phyloP scores from a whole-genome alignment of 2,888 invertebrate genomes.

The Andricus quercusramuli region DNA sequence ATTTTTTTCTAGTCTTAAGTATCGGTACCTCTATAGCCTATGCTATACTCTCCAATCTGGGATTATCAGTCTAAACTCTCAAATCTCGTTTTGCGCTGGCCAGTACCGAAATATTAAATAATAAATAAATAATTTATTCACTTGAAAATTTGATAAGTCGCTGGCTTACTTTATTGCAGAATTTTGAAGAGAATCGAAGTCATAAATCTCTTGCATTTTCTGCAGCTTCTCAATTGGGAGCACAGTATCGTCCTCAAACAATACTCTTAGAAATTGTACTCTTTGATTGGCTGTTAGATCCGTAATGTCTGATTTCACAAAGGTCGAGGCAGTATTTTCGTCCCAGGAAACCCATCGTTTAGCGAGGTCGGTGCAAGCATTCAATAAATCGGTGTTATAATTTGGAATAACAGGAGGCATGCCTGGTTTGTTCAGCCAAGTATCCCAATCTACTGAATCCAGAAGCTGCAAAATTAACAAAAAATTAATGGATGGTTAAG shows the following conservation, averaged over 20 bases:
- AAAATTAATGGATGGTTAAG: too few relatives aligned
- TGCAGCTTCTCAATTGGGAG: constrained; percentile 82
- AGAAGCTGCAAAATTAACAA: constrained; percentile 52
- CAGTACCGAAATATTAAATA: too few relatives aligned
- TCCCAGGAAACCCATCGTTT: constrained; percentile 81
- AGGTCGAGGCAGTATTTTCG: constrained; percentile 75
- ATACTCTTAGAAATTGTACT: constrained; percentile 84
- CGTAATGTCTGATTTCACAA: constrained; percentile 80
- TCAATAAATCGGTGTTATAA: constrained; percentile 86
- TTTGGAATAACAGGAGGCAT: constrained; percentile 93
- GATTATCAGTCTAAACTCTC: too few relatives aligned
- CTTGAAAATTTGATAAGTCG: too few relatives aligned
- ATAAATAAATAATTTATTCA: too few relatives aligned
- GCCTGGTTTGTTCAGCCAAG: constrained; percentile 90
- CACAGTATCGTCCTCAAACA: constrained; percentile 81
- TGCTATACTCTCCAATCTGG: too few relatives aligned
- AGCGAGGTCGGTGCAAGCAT: constrained; percentile 82
- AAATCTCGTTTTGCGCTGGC: too few relatives aligned
- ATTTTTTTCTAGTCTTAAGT: too few relatives aligned
- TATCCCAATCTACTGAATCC: constrained; percentile 87
- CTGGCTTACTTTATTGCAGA: constrained; percentile 83
- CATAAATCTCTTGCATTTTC: constrained; percentile 84
- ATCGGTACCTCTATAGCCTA: too few relatives aligned
- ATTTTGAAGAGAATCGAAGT: constrained; percentile 84
- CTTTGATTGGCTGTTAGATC: constrained; percentile 84